These are phyloP conservation scores for Egretta garzetta DNA, from an alignment of 2,113 vertebrate genomes.

Conservation along the genomic window DNA sequence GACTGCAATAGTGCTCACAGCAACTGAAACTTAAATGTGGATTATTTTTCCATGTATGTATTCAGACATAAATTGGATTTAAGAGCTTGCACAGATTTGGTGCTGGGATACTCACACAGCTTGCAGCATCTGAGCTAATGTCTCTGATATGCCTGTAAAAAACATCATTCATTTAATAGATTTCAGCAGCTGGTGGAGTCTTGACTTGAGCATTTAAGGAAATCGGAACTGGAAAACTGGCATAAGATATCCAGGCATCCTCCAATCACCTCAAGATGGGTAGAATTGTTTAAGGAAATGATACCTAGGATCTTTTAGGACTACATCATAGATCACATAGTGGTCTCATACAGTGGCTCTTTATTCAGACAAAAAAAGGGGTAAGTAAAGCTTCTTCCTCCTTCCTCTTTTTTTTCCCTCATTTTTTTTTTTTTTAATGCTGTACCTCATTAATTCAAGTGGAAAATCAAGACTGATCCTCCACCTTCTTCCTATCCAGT, in stretches of 20 bases:
- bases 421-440: not conserved
- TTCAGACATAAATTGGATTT: not conserved
- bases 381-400: not conserved
- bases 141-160: not conserved
- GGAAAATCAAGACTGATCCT: not conserved
- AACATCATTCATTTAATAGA: accelerated
- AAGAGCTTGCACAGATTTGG: not conserved
- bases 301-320: accelerated
- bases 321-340: not conserved
- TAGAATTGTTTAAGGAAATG: not conserved
- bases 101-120: accelerated
- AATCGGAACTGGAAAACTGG: not conserved
- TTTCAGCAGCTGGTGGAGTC: not conserved
- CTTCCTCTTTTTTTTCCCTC: not conserved
- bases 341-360: accelerated
- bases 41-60: accelerated
- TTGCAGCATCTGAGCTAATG: not conserved
- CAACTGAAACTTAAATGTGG: not conserved
- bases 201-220: not conserved
- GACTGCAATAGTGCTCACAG: not conserved
- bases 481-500: not conserved
- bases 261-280: not conserved
- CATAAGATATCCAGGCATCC: not conserved
- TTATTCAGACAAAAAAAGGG: not conserved
- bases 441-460: not conserved